Conservation (phyloP, 2,888 invertebrate genomes). For the Agonopterix subpropinquella region DNA sequence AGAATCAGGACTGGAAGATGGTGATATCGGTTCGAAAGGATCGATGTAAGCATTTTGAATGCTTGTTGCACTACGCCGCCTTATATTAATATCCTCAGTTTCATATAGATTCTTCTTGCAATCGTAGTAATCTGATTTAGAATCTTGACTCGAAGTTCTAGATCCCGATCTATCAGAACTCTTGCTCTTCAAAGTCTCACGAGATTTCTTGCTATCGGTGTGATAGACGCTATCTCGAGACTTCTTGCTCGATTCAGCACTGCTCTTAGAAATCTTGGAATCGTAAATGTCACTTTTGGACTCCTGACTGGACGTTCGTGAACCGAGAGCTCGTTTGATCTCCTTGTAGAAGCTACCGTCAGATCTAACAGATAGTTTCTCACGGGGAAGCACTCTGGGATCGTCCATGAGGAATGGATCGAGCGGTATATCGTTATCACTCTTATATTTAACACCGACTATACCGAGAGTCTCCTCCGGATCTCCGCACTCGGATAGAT, state of each 20-base stretch:
- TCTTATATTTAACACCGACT: conserved; percentile 78
- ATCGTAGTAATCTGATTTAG: conserved; percentile 83
- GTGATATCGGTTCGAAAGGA: conserved; percentile 68
- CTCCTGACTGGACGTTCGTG: conserved; percentile 82
- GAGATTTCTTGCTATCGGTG: conserved; percentile 79
- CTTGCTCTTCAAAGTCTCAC: conserved; percentile 78
- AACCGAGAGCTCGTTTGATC: conserved; percentile 78
- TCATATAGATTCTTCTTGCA: conserved; percentile 73
- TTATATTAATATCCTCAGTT: conserved; percentile 43
- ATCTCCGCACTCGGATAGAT: conserved; percentile 66
- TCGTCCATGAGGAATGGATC: conserved; percentile 88
- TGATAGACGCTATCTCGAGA: conserved; percentile 79
- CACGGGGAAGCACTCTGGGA: conserved; percentile 82
- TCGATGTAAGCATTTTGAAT: conserved; percentile 58
- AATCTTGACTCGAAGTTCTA: conserved; percentile 82
- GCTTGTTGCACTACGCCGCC: conserved; percentile 50
- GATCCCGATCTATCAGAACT: conserved; percentile 77
- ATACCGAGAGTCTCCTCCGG: conserved; percentile 75
- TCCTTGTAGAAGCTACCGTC: conserved; percentile 84
- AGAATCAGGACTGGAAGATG: conserved; percentile 82
- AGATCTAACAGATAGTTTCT: conserved; percentile 82
- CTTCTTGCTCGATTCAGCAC: conserved; percentile 79
- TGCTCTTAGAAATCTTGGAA: conserved; percentile 78
- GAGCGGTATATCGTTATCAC: conserved; percentile 81
- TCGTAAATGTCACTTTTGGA: conserved; percentile 83